These are phyloP conservation scores for Campylomormyrus numenius DNA, from an alignment of 2,113 vertebrate genomes.

Conservation along the genomic window DNA sequence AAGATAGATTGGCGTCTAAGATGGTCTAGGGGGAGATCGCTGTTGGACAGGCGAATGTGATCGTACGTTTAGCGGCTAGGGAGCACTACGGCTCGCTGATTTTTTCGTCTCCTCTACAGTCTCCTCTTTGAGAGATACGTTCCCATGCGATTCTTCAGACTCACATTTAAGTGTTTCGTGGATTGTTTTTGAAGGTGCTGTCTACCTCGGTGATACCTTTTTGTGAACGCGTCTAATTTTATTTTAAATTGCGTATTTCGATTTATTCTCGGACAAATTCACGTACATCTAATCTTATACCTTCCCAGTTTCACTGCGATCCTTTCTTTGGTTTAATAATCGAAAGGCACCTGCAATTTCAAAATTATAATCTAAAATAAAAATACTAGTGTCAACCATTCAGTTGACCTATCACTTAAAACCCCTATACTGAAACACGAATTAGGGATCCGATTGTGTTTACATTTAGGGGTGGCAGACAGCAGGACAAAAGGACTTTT, in stretches of 20 bases:
- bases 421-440: slow-evolving; percentile 10
- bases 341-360: slow-evolving; percentile 25
- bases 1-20: slow-evolving; percentile 7
- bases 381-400: background rate
- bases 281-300: background rate
- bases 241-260: slow-evolving; percentile 15
- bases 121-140: slow-evolving; percentile 50
- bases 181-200: slow-evolving; percentile 71
- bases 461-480: slow-evolving; percentile 18
- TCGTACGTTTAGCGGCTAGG: slow-evolving; percentile 29
- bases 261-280: slow-evolving; percentile 27
- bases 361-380: slow-evolving; percentile 11
- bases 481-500: slow-evolving; percentile 36
- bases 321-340: slow-evolving; percentile 19
- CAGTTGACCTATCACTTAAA: slow-evolving; percentile 9
- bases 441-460: slow-evolving; percentile 27
- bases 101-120: slow-evolving; percentile 34
- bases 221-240: slow-evolving; percentile 9
- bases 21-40: slow-evolving; percentile 30
- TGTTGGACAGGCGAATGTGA: slow-evolving; percentile 22
- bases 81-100: slow-evolving; percentile 28
- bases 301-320: slow-evolving; percentile 20
- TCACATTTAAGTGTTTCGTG: slow-evolving; percentile 79
- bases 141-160: slow-evolving; percentile 78
- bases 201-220: slow-evolving; percentile 35